These are phyloP conservation scores for Caenorhabditis plicata DNA, from an alignment of 2,888 invertebrate species.

Conservation along the genomic window DNA sequence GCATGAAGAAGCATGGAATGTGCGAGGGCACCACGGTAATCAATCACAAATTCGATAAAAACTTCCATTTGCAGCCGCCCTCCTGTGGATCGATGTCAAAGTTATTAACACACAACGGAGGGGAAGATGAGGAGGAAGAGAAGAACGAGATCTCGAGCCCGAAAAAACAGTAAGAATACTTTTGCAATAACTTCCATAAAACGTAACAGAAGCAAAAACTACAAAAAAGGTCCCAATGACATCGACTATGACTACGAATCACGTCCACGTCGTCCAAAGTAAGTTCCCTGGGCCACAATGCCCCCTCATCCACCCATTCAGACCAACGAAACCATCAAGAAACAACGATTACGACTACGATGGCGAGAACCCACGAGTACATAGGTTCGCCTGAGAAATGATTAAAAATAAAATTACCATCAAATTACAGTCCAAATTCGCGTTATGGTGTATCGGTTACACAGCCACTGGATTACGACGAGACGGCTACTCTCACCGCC, in stretches of 20 bases:
- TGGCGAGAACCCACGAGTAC: too few relatives aligned
- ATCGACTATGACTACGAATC: slow-evolving; percentile 2
- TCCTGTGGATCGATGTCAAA: slow-evolving; percentile 25
- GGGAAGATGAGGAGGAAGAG: slow-evolving; percentile 3
- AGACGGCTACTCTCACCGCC: slow-evolving; percentile 20
- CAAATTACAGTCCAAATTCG: slow-evolving; percentile 24
- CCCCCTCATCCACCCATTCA: not conserved
- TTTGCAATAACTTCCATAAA: slow-evolving; percentile 3
- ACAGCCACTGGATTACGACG: slow-evolving; percentile 21
- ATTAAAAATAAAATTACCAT: not conserved
- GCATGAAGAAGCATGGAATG: slow-evolving; percentile 65
- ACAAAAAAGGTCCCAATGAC: slow-evolving; percentile 7
- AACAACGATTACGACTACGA: too few relatives aligned
- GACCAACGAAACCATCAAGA: not conserved
- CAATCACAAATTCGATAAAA: not conserved
- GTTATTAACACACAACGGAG: not conserved
- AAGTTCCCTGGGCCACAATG: not conserved
- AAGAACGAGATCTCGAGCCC: not conserved
- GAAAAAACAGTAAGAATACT: not conserved
- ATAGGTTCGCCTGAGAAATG: too few relatives aligned
- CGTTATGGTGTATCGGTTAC: slow-evolving; percentile 17
- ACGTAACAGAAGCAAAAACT: slow-evolving; percentile 9
- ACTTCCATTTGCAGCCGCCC: slow-evolving; percentile 27
- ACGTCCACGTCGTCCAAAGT: not conserved
- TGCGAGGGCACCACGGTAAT: slow-evolving; percentile 62